Base-by-base conservation (phyloP, 30 jellyfish, hydroid and myxozoan species). In the Mastigias papua region DNA sequence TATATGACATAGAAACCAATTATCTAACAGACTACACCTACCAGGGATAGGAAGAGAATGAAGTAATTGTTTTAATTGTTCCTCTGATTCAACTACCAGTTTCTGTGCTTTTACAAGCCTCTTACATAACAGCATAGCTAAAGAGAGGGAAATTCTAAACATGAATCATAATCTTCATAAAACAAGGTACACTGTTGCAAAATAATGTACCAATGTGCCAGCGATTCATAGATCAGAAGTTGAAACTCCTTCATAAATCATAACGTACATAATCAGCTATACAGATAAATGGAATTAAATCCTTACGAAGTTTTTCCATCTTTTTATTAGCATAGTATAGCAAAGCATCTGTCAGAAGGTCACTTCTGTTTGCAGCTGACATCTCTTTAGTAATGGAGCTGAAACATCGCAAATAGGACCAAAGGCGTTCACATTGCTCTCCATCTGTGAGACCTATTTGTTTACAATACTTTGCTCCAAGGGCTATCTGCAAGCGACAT, bases 381-480 rank as follows among this genome's bases (percentile, higher is more conserved):
- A 75, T 75, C 46, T 75, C 86, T 49, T 75, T 75, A n/a, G 75
- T 75, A 48, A 75, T 49, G n/a, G 72, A 34, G 32, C 86, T n/a
- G 42, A 75, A 75, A 34, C 73, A 23, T 75, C 86, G 86, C 31
- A 75, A 29, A 54, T 75, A 75, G 35, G 86, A 75, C 86, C 86
- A 75, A 29, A 75, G 86, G 16, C 86, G 42, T 54, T 75, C 86
- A 49, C 73, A 49, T 48, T 54, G 73, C 51, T 75, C 86, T 49
- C 86, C 86, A 75, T 75, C 86, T 48, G 86, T 42, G 13, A 42
- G 7, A 42, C 54, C 54, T 4, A 4, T 42, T 15, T 42, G 54
- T 0, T 42, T 42, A 15, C 54, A 42, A 42, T 42, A 42, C 54
- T 42, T 42, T 42, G 54, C 54, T 42, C 54, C 54, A 42, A 42